phyloP scores from a whole-genome alignment of 2,888 invertebrate species.

The Synanthedon vespiformis region DNA sequence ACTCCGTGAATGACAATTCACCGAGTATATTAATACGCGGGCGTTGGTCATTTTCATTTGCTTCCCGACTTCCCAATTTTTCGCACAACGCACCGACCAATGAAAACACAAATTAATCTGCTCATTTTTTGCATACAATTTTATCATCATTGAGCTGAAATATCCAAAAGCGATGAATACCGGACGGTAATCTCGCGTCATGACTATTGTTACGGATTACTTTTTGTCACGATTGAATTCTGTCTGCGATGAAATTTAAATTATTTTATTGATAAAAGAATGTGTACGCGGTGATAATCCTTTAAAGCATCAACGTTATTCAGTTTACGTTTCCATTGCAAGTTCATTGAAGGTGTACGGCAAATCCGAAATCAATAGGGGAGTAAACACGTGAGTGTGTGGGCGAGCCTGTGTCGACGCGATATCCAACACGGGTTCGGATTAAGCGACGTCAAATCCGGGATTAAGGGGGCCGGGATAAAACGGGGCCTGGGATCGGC shows the following conservation, averaged over 20 bases:
- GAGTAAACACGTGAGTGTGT: constrained; percentile 43
- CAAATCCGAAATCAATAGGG: constrained; percentile 58
- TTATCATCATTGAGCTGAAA: constrained; percentile 61
- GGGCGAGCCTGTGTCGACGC: constrained; percentile 67
- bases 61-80: constrained; percentile 58
- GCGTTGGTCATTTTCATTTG: constrained; percentile 61
- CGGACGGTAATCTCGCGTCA: constrained; percentile 52
- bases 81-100: constrained; percentile 65
- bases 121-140: constrained; percentile 68
- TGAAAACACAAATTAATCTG: constrained; percentile 69
- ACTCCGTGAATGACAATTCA: constrained; percentile 42
- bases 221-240: constrained; percentile 50
- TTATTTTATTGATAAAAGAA: not conserved
- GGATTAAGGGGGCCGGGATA: constrained; percentile 66
- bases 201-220: constrained; percentile 57
- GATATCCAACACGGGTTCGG: constrained; percentile 76
- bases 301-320: not conserved
- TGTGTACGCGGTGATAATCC: not conserved
- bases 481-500: constrained; percentile 53
- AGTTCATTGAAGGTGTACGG: constrained; percentile 31
- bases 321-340: not conserved
- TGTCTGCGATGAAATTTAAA: constrained; percentile 33
- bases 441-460: constrained; percentile 73
- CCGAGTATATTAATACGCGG: constrained; percentile 45
- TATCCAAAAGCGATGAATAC: constrained; percentile 55